These are phyloP conservation scores for Callyntrura guangdongensis DNA, from an alignment of 2,888 invertebrate species.

Conservation along the genomic window DNA sequence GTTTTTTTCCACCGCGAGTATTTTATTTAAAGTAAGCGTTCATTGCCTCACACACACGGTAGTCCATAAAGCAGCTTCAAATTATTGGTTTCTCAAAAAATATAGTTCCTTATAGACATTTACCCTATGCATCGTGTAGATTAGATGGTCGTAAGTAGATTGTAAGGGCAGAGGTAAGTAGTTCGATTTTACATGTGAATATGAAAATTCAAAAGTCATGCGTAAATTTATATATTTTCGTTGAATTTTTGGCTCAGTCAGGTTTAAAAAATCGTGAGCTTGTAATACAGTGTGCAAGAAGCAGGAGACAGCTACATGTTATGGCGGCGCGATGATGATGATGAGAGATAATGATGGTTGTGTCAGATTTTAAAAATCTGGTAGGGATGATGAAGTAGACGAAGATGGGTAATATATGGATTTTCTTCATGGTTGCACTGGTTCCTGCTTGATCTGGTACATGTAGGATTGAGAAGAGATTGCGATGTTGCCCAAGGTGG, in stretches of 20 bases:
- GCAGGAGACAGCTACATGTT: conserved; percentile 40
- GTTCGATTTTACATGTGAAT: conserved; percentile 12
- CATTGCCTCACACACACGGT: background rate
- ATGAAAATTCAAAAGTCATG: conserved; percentile 54
- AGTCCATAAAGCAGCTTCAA: conserved; percentile 7
- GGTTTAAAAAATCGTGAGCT: conserved; percentile 73
- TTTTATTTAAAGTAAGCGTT: background rate
- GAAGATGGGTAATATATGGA: conserved; percentile 73
- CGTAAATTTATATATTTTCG: conserved; percentile 35
- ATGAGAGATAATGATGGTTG: conserved; percentile 78
- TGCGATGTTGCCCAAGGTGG: conserved; percentile 68
- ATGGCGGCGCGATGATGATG: conserved; percentile 44
- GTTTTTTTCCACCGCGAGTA: conserved; percentile 53
- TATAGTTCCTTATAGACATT: background rate
- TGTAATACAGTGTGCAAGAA: conserved; percentile 34
- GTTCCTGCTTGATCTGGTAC: conserved; percentile 32
- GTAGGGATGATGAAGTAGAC: conserved; percentile 55
- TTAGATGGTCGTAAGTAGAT: background rate
- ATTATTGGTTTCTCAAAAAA: conserved; percentile 20
- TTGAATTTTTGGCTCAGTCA: conserved; percentile 51
- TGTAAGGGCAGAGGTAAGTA: conserved; percentile 39
- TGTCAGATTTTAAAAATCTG: conserved; percentile 74
- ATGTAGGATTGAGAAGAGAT: conserved; percentile 24
- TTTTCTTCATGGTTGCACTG: conserved; percentile 49
- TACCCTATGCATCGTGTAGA: background rate